A percentile compares a stretch with the other conserved stretches of the same genome.
These are phyloP conservation scores for Teleogryllus oceanicus DNA, from an alignment of 2,888 invertebrate species.

Conservation along the genomic window DNA sequence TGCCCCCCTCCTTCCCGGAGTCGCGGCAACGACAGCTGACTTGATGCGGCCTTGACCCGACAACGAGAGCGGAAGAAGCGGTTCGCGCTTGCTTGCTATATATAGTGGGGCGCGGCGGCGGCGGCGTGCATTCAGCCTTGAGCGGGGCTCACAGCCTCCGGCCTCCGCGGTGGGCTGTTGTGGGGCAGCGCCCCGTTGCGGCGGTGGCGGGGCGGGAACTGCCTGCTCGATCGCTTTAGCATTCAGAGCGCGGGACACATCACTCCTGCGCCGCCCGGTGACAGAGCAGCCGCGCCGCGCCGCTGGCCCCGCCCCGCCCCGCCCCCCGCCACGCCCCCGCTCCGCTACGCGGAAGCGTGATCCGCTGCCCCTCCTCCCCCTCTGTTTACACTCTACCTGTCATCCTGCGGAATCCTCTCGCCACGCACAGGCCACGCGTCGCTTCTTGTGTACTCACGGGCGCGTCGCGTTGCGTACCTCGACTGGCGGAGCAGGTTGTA, in stretches of 20 bases:
- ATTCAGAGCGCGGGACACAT: conserved; percentile 18
- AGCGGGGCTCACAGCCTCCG: not conserved
- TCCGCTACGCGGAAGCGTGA: not conserved
- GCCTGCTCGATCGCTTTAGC: conserved; percentile 12
- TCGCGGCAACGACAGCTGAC: not conserved
- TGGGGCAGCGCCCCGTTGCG: not conserved
- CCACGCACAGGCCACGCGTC: not conserved
- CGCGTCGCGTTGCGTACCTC: not conserved
- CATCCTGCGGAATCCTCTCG: not conserved
- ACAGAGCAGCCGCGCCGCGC: not conserved
- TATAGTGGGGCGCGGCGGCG: not conserved
- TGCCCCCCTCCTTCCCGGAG: not conserved
- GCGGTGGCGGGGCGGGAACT: not conserved
- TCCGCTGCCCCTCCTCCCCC: not conserved
- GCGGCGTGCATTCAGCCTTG: conserved; percentile 18
- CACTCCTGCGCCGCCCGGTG: not conserved
- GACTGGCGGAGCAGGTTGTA: not conserved
- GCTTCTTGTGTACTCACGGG: not conserved
- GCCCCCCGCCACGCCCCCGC: not conserved
- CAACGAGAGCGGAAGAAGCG: not conserved
- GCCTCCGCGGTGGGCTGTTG: not conserved
- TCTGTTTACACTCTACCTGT: conserved; percentile 7
- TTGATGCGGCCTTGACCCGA: conserved; percentile 6
- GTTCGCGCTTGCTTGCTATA: not conserved
- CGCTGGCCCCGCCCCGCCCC: not conserved